Conservation (phyloP, 2,113 vertebrate genomes). For the Triplophysa rosa region DNA sequence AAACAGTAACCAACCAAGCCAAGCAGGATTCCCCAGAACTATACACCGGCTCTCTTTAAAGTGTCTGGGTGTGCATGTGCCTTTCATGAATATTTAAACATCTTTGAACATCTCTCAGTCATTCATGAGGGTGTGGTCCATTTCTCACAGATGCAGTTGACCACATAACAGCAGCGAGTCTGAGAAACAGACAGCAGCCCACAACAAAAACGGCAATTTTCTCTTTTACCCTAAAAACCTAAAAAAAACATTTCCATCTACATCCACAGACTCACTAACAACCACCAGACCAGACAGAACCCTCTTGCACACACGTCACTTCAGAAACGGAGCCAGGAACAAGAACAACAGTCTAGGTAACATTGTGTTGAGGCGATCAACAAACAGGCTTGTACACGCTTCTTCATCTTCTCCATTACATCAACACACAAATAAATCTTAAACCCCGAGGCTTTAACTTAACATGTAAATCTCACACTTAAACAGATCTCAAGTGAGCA, state of each 20-base stretch:
- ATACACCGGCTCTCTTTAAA: constrained; percentile 2
- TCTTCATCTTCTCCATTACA: constrained; percentile 4
- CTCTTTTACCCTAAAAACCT: constrained; percentile 3
- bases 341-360: constrained; percentile 36
- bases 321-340: constrained; percentile 1
- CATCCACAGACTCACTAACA: constrained; percentile 28
- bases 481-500: background rate
- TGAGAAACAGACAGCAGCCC: constrained; percentile 44
- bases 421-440: constrained; percentile 31
- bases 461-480: constrained; percentile 5
- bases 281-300: constrained; percentile 16
- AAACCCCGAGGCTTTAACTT: constrained; percentile 32
- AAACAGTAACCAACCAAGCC: constrained; percentile 66
- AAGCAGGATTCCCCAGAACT: constrained; percentile 46
- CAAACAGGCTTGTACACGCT: constrained; percentile 55
- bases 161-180: constrained; percentile 40
- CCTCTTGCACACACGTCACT: constrained; percentile 8
- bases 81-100: constrained; percentile 57
- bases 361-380: constrained; percentile 43
- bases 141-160: constrained; percentile 36
- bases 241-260: constrained; percentile 32
- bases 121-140: constrained; percentile 47
- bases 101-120: constrained; percentile 59
- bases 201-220: constrained; percentile 49
- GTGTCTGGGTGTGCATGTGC: constrained; percentile 27